Evolutionary conservation across 2,888 invertebrate genomes (phyloP), one percentile per base, ranked within the genome.

Genomic region (Pherbina coryleti): DNA sequence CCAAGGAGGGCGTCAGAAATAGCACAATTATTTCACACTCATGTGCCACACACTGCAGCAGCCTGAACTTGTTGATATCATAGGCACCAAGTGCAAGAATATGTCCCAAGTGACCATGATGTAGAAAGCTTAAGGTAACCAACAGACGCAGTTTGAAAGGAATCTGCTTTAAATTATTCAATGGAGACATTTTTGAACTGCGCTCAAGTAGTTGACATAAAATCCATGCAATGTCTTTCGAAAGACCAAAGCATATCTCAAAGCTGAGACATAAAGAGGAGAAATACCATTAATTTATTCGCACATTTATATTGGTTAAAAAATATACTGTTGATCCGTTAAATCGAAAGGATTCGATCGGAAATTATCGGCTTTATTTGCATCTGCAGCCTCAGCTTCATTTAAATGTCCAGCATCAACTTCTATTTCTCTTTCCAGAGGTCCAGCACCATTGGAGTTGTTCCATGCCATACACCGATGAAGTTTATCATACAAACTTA

Each of bases 71-170:
- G 25, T 7, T 71, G 2, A 19, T 11, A 8, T 31, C 9, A 51
- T 78, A 77, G 28, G 60, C 64, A 1, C 60, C 77, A 3, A 49
- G 75, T 11, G 28, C 22, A 4, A 49, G 14, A 14, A 79, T 5
- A n/a, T 34, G 34, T 2, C 76, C 79, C 11, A 79, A 66, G 44
- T 81, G 73, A 1, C 81, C 81, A 66, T 81, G 71, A 5, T 37
- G 37, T 2, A 81, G 72, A 53, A 55, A 81, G 1, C 70, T 66
- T 5, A 81, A 72, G 25, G 79, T 78, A 44, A 71, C 75, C 72
- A 81, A 69, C 55, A 81, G 73, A 25, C 79, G 78, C 22, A 81
- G 44, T 75, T 79, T 78, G 25, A 81, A 79, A 2, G 79, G 76
- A 17, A 79, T 19, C 0, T 22, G 75, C 19, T n/a, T n/a, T 31